Base-by-base conservation (phyloP, 2,888 invertebrate genomes). In the Tetheella fluctuosa region DNA sequence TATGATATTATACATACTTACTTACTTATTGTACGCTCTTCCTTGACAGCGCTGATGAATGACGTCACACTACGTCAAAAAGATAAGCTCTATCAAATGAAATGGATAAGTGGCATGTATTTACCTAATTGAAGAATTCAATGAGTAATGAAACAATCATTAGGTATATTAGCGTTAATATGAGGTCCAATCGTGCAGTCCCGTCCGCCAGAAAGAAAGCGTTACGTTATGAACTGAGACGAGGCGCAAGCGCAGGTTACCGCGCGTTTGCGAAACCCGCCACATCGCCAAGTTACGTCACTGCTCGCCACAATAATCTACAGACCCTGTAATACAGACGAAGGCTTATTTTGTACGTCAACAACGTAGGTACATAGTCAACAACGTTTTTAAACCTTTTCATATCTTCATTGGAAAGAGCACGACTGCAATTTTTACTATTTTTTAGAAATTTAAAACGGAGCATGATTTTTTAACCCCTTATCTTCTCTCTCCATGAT, bases 191-290 rank as follows among this genome's bases (percentile, higher is more conserved):
- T 37, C 30, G 55, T 34, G 34, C 71, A 70, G 64, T 69, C 72
- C 74, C 69, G 66, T 60, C 61, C 61, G 4, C 13, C 34, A 34
- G 78, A 80, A 48, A 81, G 83, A 84, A 79, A 83, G 76, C 69
- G 75, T 86, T 86, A 78, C 70, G 73, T 84, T 85, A 86, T 17
- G 20, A 17, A 10, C 48, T 10, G 48, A 48, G 69, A 68, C 70
- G 74, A 67, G 72, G 70, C 74, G 69, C 61, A 68, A 69, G 68
- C 64, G 69, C 66, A 64, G 69, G 69, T 62, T 65, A 61, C 69
- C 65, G 67, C 64, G 61, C 60, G 75, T 84, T 86, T 86, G 81
- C 85, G 85, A 86, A 85, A 85, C 71, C 61, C 69, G 65, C 65
- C 69, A 62, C 60, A 61, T 48, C 20, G 30, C 60, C 56, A 55